Conservation (phyloP, 2,888 invertebrate genomes). For the Eupithecia exiguata region DNA sequence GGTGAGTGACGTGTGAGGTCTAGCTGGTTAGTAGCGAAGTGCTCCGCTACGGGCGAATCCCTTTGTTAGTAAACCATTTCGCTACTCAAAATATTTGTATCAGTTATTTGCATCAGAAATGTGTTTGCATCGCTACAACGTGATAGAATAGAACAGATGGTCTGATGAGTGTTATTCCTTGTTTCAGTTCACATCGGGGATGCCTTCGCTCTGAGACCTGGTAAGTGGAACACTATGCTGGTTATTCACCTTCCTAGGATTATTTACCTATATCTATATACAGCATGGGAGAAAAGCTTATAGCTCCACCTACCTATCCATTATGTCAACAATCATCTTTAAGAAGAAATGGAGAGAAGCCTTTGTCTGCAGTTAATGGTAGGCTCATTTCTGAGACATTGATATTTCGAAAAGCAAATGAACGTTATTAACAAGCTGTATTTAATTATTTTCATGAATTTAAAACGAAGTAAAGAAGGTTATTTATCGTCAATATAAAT, state of each 20-base stretch:
- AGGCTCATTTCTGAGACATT: neutral
- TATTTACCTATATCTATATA: too few relatives aligned
- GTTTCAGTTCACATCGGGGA: conserved; percentile 62
- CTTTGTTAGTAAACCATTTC: too few relatives aligned
- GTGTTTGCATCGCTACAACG: neutral
- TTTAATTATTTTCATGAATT: neutral
- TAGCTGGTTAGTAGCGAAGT: too few relatives aligned
- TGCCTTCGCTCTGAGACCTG: conserved; percentile 58
- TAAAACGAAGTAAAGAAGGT: neutral
- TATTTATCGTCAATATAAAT: conserved; percentile 13
- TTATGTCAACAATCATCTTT: neutral
- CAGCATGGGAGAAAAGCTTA: too few relatives aligned
- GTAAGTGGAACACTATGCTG: conserved; percentile 46
- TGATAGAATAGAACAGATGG: conserved; percentile 1
- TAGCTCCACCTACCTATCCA: too few relatives aligned
- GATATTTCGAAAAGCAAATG: neutral
- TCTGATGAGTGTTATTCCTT: conserved; percentile 44
- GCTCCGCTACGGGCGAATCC: too few relatives aligned
- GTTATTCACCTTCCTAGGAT: neutral
- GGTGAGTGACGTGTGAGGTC: too few relatives aligned
- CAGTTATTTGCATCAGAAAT: neutral
- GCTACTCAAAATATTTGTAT: neutral
- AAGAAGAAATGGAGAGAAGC: neutral
- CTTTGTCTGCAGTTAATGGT: neutral
- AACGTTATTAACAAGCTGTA: neutral